Conservation (phyloP, 2,113 vertebrate species). For the Plecotus auritus region DNA sequence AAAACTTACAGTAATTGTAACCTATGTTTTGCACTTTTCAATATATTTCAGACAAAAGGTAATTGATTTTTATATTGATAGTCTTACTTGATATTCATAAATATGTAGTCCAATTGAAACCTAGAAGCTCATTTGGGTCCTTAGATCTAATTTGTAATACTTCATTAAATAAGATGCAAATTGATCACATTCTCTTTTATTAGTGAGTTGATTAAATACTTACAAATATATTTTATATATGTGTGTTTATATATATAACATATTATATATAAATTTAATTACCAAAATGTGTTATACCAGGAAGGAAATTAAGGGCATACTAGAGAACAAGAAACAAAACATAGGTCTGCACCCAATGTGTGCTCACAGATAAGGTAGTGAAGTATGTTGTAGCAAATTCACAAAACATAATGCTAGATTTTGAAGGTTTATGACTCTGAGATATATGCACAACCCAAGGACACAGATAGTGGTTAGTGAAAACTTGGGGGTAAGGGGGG, state of each 20-base stretch:
- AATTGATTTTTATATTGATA: not conserved
- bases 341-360: accelerated
- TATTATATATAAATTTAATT: not conserved
- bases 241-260: not conserved
- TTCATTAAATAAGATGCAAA: not conserved
- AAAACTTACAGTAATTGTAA: not conserved
- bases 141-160: not conserved
- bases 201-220: not conserved
- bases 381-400: not conserved
- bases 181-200: not conserved
- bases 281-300: not conserved
- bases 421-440: not conserved
- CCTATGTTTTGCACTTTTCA: not conserved
- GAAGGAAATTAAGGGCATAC: not conserved
- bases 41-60: not conserved
- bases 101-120: not conserved
- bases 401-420: not conserved
- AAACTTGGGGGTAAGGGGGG: no score
- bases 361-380: not conserved
- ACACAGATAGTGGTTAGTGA: no score
- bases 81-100: not conserved
- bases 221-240: not conserved
- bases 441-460: not conserved
- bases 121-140: not conserved
- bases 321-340: not conserved